Percentiles rank a stretch among this genome's conserved stretches.
These are phyloP conservation scores for Chamaedrilus cognettii DNA, from an alignment of 2,888 invertebrate species.

Conservation along the genomic window DNA sequence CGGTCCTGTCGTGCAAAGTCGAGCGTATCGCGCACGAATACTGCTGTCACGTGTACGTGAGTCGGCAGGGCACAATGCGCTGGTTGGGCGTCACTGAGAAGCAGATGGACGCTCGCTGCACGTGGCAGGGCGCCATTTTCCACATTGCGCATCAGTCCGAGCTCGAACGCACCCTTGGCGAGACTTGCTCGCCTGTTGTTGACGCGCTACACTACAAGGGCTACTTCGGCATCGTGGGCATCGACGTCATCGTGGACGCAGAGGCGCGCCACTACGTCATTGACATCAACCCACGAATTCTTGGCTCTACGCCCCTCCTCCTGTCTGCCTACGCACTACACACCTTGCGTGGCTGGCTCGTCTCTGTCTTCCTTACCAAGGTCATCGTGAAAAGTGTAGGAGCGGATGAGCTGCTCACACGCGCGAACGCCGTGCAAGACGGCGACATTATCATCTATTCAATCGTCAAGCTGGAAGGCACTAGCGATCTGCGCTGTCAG, in stretches of 20 bases:
- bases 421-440: conserved; percentile 5
- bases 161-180: background rate
- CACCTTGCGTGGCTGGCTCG: conserved; percentile 15
- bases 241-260: conserved; percentile 13
- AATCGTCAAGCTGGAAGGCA: conserved; percentile 10
- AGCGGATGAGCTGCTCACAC: background rate
- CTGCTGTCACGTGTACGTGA: conserved; percentile 19
- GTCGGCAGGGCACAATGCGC: background rate
- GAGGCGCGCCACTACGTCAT: conserved; percentile 15
- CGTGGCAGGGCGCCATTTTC: conserved; percentile 8
- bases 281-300: conserved; percentile 16
- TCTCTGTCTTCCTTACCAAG: conserved; percentile 12
- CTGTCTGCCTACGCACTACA: conserved; percentile 9
- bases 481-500: conserved; percentile 3
- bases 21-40: conserved; percentile 7
- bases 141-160: conserved; percentile 7
- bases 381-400: background rate
- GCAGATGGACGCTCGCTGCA: conserved; percentile 8
- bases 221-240: conserved; percentile 15
- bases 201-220: conserved; percentile 15
- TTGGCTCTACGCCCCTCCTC: conserved; percentile 18
- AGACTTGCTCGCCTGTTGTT: background rate
- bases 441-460: conserved; percentile 21
- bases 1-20: conserved; percentile 3
- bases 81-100: conserved; percentile 21